Evolutionary conservation across 2,888 invertebrate genomes (phyloP), one percentile per base, ranked within the genome.

Genomic region (Spodoptera littoralis): DNA sequence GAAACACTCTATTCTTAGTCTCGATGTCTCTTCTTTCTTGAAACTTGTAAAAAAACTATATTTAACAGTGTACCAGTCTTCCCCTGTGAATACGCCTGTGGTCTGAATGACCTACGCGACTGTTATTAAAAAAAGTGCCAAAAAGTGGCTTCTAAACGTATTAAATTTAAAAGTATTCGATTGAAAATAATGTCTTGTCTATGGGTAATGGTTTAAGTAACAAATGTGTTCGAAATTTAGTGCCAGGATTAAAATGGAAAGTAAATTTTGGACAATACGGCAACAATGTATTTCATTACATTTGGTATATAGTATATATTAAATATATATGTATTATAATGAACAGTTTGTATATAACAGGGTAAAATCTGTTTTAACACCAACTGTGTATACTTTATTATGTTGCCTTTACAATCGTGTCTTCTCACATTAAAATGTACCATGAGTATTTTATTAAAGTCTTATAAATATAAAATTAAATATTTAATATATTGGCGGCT

Each of bases 151-250:
- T 87, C 69, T 84, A 68, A 77, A 79, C 63, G 74, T 79, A 81
- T 77, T 77, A 66, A 64, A 72, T 42, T 27, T 27, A 78, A 68
- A 68, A 80, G 74, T 71, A 77, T 77, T 79, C 47, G 67, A 63
- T 59, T 24, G 41, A 62, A 60, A 45, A 64, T 59, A 56, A 50
- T 55, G 60, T 53, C 45, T 70, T 58, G 64, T 55, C 47, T 74
- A 59, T 59, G 71, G 56, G 41, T 61, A 36, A 36, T 36, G 36
- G 65, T 64, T 64, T 56, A 70, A 24, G 72, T 67, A 84, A 86
- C 77, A 70, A 78, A 88, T 89, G 90, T 91, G 91, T 91, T 91
- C 90, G 88, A 87, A 86, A 83, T 84, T 83, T 73, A 80, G 87
- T 89, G 88, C 86, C 87, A 86, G 84, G 75, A 70, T 65, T 60